These are phyloP conservation scores for Lathronympha strigana DNA, from an alignment of 2,888 invertebrate genomes.

Conservation along the genomic window DNA sequence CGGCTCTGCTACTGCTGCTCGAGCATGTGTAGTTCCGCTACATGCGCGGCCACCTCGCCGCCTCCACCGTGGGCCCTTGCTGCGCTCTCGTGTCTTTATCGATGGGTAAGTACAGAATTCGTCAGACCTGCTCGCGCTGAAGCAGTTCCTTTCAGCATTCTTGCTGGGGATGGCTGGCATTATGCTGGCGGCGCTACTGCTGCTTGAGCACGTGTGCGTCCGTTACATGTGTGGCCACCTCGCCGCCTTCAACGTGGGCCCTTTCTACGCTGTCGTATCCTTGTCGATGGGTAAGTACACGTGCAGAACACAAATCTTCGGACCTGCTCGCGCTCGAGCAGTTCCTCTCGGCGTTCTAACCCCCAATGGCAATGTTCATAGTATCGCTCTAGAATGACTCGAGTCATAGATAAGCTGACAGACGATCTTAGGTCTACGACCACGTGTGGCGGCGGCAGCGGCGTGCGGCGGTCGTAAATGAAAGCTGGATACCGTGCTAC, in stretches of 20 bases:
- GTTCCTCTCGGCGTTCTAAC: neutral
- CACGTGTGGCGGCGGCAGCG: no score
- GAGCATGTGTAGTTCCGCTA: slow-evolving; percentile 88
- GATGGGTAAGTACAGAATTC: slow-evolving; percentile 85
- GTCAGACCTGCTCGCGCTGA: slow-evolving; percentile 82
- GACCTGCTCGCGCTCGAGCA: no score
- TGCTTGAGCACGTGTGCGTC: slow-evolving; percentile 82
- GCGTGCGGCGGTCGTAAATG: no score
- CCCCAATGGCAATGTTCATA: neutral
- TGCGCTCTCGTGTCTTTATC: slow-evolving; percentile 96
- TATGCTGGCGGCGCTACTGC: slow-evolving; percentile 93
- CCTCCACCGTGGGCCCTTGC: slow-evolving; percentile 95
- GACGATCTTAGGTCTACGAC: no score
- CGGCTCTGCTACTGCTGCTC: slow-evolving; percentile 90
- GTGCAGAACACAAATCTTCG: neutral
- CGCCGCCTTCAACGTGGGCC: slow-evolving; percentile 94
- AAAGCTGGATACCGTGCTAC: no score
- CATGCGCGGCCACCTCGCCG: slow-evolving; percentile 93
- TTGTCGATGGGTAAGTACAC: slow-evolving; percentile 91
- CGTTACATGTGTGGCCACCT: slow-evolving; percentile 95
- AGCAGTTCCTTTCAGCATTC: no score
- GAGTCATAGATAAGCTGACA: no score
- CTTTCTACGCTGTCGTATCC: slow-evolving; percentile 97
- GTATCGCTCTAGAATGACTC: no score
- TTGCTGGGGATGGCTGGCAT: slow-evolving; percentile 96